Evolutionary conservation across 2,888 invertebrate species (phyloP).

Genomic region (Platycheirus rosarum): DNA sequence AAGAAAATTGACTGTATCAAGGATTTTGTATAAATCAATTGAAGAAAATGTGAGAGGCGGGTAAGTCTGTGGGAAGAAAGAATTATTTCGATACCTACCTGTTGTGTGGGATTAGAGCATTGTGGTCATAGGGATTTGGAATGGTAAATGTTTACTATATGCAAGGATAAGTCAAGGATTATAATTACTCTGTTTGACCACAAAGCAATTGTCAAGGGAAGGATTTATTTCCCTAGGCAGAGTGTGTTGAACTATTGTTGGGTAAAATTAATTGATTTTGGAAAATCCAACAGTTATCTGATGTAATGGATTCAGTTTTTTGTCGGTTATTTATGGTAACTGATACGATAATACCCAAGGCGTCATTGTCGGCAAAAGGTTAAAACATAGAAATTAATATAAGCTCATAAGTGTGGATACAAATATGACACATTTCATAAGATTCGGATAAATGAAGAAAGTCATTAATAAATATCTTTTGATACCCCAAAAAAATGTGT

Average conservation of each 20-base stretch:
- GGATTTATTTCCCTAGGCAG: constrained; percentile 55
- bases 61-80: constrained; percentile 35
- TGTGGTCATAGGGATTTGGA: constrained; percentile 12
- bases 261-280: constrained; percentile 51
- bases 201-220: constrained; percentile 61
- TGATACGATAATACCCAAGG: not conserved
- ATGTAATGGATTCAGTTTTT: constrained; percentile 36
- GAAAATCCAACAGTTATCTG: constrained; percentile 36
- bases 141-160: constrained; percentile 53
- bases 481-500: too few species aligned
- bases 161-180: constrained; percentile 56
- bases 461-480: too few species aligned
- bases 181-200: constrained; percentile 62
- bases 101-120: constrained; percentile 54
- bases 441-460: too few species aligned
- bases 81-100: constrained; percentile 25
- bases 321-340: not conserved
- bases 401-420: too few species aligned
- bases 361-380: not conserved
- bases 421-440: too few species aligned
- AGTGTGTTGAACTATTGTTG: constrained; percentile 6
- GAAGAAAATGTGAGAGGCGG: constrained; percentile 9
- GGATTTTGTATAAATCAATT: not conserved
- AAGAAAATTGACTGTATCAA: not conserved
- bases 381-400: too few species aligned